Percentiles rank a stretch among this genome's conserved stretches.
These are phyloP conservation scores for Oscheius onirici DNA, from an alignment of 2,888 invertebrate genomes.

Conservation along the genomic window DNA sequence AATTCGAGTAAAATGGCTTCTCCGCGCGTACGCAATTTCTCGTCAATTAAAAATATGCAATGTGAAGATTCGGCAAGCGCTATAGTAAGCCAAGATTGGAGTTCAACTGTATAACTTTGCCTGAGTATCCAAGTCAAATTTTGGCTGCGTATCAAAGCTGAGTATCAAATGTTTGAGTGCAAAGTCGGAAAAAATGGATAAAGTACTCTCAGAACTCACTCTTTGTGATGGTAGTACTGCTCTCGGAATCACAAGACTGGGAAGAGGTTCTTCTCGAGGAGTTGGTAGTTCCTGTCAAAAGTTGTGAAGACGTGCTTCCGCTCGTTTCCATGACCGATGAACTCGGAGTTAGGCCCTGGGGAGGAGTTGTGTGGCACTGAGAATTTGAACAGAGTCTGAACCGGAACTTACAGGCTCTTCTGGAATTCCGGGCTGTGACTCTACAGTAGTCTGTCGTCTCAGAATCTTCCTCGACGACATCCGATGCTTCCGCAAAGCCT, in stretches of 20 bases:
- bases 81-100: too few relatives aligned
- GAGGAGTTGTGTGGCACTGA: neutral
- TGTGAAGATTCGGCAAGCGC: too few relatives aligned
- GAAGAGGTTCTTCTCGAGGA: slow-evolving; percentile 25
- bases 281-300: slow-evolving; percentile 6
- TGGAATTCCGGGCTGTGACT: slow-evolving; percentile 36
- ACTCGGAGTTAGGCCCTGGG: neutral
- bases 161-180: too few relatives aligned
- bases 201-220: slow-evolving; percentile 9
- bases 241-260: slow-evolving; percentile 20
- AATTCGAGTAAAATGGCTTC: too few relatives aligned
- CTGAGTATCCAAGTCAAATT: too few relatives aligned
- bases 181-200: too few relatives aligned
- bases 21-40: too few relatives aligned
- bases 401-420: slow-evolving; percentile 15
- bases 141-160: too few relatives aligned
- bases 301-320: slow-evolving; percentile 7
- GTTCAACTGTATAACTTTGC: too few relatives aligned
- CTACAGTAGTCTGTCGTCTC: slow-evolving; percentile 48
- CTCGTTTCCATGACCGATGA: slow-evolving; percentile 16
- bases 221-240: slow-evolving; percentile 16
- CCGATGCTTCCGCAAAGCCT: slow-evolving; percentile 57
- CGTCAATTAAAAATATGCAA: too few relatives aligned
- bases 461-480: slow-evolving; percentile 49
- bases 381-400: neutral